Conservation (phyloP, 2,797 vertebrate species). For the Gastrophryne carolinensis region DNA sequence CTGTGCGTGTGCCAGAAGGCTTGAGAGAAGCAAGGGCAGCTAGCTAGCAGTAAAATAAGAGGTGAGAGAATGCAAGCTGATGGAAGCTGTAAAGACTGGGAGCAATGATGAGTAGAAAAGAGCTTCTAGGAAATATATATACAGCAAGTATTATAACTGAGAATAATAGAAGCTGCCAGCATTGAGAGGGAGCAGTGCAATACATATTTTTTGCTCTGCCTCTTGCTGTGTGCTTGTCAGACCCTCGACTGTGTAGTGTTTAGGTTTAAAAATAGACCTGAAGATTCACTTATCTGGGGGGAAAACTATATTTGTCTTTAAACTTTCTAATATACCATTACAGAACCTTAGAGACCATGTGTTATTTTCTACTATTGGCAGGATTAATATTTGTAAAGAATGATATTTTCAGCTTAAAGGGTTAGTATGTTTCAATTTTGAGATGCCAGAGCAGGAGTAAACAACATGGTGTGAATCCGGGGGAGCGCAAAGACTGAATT, state of each 20-base stretch:
- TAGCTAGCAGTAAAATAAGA: conserved; percentile 3
- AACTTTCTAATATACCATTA: too few species aligned
- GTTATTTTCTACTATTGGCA: background rate
- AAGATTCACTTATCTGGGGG: too few species aligned
- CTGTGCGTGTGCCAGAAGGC: conserved; percentile 33
- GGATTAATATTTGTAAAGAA: background rate
- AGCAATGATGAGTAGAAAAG: conserved; percentile 14
- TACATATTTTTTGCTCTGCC: background rate
- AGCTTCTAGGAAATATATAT: background rate
- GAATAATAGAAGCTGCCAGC: background rate
- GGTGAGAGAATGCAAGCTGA: conserved; percentile 17
- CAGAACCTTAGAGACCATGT: too few species aligned
- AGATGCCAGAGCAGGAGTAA: background rate
- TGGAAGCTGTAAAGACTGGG: background rate
- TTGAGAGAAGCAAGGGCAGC: background rate
- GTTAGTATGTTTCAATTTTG: background rate
- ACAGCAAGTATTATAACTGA: background rate
- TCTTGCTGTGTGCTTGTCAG: background rate
- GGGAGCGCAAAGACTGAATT: background rate
- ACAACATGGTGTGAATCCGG: background rate
- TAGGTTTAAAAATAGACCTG: background rate
- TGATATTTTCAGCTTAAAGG: background rate
- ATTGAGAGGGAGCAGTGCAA: background rate
- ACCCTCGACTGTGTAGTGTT: background rate
- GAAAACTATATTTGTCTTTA: too few species aligned